Percentiles rank a stretch among this genome's conserved stretches.
phyloP scores from a whole-genome alignment of 2,797 vertebrate species.

The Potorous gilbertii region DNA sequence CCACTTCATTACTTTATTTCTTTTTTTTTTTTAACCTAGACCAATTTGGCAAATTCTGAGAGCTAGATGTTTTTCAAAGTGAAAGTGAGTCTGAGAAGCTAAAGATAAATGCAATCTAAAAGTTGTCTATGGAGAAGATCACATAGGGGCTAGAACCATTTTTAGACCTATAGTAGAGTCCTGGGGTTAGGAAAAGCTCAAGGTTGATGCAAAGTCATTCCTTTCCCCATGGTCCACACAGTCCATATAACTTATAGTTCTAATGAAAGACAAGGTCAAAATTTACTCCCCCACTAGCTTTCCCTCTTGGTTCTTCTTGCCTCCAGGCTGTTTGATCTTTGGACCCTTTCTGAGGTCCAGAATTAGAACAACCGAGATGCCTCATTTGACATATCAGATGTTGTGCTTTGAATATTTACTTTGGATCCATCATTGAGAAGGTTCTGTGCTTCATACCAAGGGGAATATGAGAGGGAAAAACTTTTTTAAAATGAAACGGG shows the following conservation, averaged over 20 bases:
- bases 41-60: background rate
- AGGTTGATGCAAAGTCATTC: background rate
- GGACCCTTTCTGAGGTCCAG: background rate
- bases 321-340: background rate
- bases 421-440: background rate
- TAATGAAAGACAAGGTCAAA: background rate
- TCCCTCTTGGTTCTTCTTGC: background rate
- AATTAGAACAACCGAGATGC: background rate
- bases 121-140: background rate
- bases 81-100: background rate
- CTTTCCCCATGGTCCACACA: background rate
- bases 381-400: background rate
- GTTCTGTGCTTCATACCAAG: background rate
- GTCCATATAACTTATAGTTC: background rate
- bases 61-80: background rate
- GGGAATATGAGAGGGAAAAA: background rate
- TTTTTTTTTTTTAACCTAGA: background rate
- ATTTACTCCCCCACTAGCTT: background rate
- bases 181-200: background rate
- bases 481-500: background rate
- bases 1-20: background rate
- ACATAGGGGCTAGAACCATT: background rate
- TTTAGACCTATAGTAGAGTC: background rate
- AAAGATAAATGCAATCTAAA: background rate
- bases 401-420: background rate